phyloP scores from a whole-genome alignment of 2,113 vertebrate genomes.

The Tiliqua scincoides region DNA sequence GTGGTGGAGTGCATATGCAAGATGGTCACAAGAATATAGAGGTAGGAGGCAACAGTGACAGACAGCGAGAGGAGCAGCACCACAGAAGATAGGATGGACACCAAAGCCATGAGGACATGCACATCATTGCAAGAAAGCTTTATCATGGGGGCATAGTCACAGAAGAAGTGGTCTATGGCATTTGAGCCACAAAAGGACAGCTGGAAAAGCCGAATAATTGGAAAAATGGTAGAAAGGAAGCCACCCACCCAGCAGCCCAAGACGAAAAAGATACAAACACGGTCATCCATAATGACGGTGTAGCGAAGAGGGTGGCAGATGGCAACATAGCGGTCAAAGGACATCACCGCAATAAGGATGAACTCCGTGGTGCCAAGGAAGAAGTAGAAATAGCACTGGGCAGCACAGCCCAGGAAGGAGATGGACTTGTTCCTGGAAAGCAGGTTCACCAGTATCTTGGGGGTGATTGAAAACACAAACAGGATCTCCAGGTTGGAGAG shows the following conservation, averaged over 20 bases:
- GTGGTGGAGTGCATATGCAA: background rate
- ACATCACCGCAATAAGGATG: constrained; percentile 52
- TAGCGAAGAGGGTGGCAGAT: constrained; percentile 57
- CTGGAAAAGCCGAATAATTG: constrained; percentile 13
- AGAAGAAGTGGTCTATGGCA: constrained; percentile 55
- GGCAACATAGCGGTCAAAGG: constrained; percentile 45
- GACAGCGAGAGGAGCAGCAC: constrained; percentile 35
- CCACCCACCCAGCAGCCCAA: constrained; percentile 35
- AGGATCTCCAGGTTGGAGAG: constrained; percentile 50
- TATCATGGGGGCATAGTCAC: constrained; percentile 11
- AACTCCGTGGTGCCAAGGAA: constrained; percentile 36
- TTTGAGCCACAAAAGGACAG: constrained; percentile 52
- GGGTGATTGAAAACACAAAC: constrained; percentile 39
- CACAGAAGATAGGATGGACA: background rate
- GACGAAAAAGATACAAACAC: constrained; percentile 14
- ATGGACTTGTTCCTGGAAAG: constrained; percentile 1
- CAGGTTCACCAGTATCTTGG: constrained; percentile 22
- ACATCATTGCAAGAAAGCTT: constrained; percentile 17
- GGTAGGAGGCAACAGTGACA: constrained; percentile 45
- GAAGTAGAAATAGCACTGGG: constrained; percentile 47
- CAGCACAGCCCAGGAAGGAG: constrained; percentile 25
- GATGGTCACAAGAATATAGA: constrained; percentile 43
- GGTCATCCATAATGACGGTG: constrained; percentile 24
- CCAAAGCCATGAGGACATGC: background rate
- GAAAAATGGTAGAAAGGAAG: constrained; percentile 21